Evolutionary conservation across 2,113 vertebrate species (phyloP).

Genomic region (Mus musculus): DNA sequence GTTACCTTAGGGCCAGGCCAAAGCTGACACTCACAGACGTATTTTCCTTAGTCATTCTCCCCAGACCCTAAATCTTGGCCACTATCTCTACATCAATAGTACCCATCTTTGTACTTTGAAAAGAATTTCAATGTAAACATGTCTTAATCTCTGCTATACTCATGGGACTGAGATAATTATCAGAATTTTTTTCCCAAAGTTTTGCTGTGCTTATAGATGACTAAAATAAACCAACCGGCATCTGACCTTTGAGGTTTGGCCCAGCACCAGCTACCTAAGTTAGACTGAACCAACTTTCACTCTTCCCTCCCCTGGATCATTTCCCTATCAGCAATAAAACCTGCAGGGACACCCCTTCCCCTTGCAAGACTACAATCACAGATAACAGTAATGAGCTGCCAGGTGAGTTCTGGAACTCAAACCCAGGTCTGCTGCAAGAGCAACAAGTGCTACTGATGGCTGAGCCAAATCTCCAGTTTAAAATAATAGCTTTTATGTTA

Average conservation of each 20-base stretch:
- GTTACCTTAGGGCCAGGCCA: background rate
- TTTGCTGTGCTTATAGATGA: background rate
- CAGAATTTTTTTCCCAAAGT: background rate
- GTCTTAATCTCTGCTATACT: background rate
- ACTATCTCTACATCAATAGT: background rate
- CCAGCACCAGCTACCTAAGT: background rate
- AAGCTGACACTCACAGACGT: background rate
- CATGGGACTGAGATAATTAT: background rate
- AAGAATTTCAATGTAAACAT: background rate
- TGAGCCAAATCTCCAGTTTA: background rate
- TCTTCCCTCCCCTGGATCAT: background rate
- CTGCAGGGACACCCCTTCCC: background rate
- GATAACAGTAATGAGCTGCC: background rate
- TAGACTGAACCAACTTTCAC: background rate
- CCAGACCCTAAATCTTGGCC: background rate
- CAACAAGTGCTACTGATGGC: background rate
- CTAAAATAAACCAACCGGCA: background rate
- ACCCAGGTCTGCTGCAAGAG: background rate
- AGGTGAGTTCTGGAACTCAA: background rate
- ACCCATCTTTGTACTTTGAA: background rate
- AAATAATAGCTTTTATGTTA: conserved; percentile 22
- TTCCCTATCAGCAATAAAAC: background rate
- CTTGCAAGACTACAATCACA: background rate
- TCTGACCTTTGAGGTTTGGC: background rate
- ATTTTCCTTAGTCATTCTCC: background rate